These are phyloP conservation scores for Clivina fossor DNA, from an alignment of 2,888 invertebrate species.

Conservation along the genomic window DNA sequence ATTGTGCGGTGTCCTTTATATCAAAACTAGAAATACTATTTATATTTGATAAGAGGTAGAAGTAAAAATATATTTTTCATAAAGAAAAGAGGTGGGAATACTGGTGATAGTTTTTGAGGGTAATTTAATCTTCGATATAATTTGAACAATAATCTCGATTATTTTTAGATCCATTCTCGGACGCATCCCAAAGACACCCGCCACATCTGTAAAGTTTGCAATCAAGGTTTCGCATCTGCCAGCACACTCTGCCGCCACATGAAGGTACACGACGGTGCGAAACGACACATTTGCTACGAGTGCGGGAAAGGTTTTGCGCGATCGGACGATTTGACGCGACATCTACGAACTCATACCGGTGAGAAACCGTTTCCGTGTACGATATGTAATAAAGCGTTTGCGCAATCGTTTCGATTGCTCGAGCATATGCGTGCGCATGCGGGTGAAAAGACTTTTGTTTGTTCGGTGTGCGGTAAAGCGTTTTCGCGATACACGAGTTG, in stretches of 20 bases:
- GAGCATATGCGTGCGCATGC: slow-evolving; percentile 53
- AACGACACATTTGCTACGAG: slow-evolving; percentile 50
- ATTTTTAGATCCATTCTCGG: slow-evolving; percentile 44
- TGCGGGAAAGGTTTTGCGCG: slow-evolving; percentile 52
- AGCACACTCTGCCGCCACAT: slow-evolving; percentile 53
- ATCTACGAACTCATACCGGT: slow-evolving; percentile 51
- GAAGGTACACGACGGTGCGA: slow-evolving; percentile 50
- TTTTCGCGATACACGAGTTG: slow-evolving; percentile 51
- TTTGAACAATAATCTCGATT: too few species aligned
- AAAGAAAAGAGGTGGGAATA: too few species aligned
- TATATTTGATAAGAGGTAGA: too few species aligned
- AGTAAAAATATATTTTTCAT: too few species aligned
- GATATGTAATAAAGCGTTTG: slow-evolving; percentile 51
- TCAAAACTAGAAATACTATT: too few species aligned
- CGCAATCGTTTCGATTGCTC: slow-evolving; percentile 49
- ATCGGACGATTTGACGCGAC: slow-evolving; percentile 51
- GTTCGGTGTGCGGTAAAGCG: slow-evolving; percentile 51
- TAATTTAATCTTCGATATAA: slow-evolving; percentile 12
- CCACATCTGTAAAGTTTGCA: slow-evolving; percentile 50
- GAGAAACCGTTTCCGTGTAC: slow-evolving; percentile 53
- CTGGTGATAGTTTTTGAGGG: too few species aligned
- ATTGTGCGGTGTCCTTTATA: too few species aligned
- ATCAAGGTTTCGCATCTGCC: slow-evolving; percentile 52
- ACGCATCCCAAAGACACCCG: slow-evolving; percentile 44
- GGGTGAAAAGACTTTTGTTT: slow-evolving; percentile 50